Conservation (phyloP, 1,140 invertebrate genomes). For the Anastrepha ludens region DNA sequence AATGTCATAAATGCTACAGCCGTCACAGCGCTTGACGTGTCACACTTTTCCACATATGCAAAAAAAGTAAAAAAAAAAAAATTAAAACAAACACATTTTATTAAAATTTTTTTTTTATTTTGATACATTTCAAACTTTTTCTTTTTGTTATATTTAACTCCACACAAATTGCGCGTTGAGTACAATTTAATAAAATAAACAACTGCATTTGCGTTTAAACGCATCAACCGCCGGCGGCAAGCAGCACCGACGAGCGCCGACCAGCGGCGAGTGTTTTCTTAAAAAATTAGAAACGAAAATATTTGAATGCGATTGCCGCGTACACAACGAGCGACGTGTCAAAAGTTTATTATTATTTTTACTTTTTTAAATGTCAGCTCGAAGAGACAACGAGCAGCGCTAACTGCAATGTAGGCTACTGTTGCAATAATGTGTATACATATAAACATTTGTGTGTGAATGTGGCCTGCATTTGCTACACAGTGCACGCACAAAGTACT, state of each 20-base stretch:
- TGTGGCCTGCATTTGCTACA: not conserved
- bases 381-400: not conserved
- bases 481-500: not conserved
- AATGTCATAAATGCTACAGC: too few species aligned
- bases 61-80: too few species aligned
- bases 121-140: not conserved
- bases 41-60: not conserved
- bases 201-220: not conserved
- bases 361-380: not conserved
- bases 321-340: not conserved
- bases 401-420: not conserved
- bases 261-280: not conserved
- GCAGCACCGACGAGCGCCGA: not conserved
- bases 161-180: constrained; percentile 26
- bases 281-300: constrained; percentile 46
- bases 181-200: not conserved
- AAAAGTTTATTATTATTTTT: constrained; percentile 6
- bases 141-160: not conserved
- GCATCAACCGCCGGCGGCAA: not conserved
- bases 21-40: not conserved
- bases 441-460: too few species aligned
- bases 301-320: not conserved
- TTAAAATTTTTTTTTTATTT: not conserved
- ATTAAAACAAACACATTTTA: too few species aligned
- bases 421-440: not conserved